Conservation (phyloP, 2,113 vertebrate species). For the Onychorhynchus coronatus region DNA sequence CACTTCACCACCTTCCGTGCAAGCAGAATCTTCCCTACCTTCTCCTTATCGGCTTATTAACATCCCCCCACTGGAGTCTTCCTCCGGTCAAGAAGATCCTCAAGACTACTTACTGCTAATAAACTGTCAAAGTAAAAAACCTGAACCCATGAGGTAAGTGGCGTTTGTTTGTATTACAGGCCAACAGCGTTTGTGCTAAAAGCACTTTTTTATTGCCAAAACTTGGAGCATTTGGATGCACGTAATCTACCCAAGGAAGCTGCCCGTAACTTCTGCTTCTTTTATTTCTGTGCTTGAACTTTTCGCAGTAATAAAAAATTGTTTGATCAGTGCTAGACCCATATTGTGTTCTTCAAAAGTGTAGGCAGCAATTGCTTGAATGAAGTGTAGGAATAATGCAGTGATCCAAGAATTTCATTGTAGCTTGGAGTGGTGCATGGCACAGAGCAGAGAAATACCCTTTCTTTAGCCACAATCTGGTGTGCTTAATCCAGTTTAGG, state of each 20-base stretch:
- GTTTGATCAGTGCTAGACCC: neutral
- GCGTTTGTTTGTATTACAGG: neutral
- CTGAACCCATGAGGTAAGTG: constrained; percentile 88
- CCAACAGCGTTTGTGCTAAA: neutral
- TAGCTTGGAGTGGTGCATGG: neutral
- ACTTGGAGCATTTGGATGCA: neutral
- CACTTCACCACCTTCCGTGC: constrained; percentile 61
- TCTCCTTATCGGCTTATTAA: constrained; percentile 93
- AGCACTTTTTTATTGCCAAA: rapidly evolving
- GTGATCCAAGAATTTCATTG: neutral
- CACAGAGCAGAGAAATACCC: neutral
- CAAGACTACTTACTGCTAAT: constrained; percentile 96
- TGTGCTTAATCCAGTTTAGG: neutral
- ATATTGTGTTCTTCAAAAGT: neutral
- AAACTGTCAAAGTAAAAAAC: constrained; percentile 99
- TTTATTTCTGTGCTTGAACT: neutral
- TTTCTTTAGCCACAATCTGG: neutral
- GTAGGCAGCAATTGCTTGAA: neutral
- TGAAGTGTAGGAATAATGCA: neutral
- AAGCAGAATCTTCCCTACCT: constrained; percentile 79
- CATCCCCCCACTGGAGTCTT: constrained; percentile 84
- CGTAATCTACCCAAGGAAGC: rapidly evolving
- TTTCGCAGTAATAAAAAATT: neutral
- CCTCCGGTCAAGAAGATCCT: constrained; percentile 90
- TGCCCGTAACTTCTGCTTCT: neutral